These are phyloP conservation scores for Oenanthe melanoleuca DNA, from an alignment of 2,113 vertebrate species.

Conservation along the genomic window DNA sequence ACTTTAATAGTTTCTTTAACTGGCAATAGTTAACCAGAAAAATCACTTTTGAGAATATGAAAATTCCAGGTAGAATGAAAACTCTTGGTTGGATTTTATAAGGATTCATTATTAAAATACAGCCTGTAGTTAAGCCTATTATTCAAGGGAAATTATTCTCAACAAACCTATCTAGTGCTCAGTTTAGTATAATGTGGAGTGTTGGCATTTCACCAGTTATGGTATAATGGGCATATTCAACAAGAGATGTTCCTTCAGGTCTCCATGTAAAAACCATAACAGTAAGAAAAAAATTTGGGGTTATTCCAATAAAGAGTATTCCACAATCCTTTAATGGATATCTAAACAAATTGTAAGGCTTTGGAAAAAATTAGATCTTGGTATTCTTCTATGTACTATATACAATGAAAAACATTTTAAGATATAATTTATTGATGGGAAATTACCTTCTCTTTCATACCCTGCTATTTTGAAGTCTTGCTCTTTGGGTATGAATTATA, in stretches of 20 bases:
- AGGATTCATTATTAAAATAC: conserved; percentile 47
- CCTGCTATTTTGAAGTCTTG: neutral
- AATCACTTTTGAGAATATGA: neutral
- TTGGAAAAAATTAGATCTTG: neutral
- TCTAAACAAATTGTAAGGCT: neutral
- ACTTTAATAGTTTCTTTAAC: neutral
- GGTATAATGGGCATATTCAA: neutral
- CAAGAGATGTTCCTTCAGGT: neutral
- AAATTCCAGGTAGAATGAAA: conserved; percentile 3
- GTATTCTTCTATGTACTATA: neutral
- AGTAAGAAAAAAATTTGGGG: neutral
- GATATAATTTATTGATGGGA: neutral
- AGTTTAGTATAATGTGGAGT: neutral
- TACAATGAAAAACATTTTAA: neutral
- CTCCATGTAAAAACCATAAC: neutral
- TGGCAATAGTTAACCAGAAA: neutral
- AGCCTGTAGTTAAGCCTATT: conserved; percentile 11
- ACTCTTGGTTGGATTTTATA: neutral
- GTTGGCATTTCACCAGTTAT: neutral
- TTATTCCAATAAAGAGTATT: neutral
- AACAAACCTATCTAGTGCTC: neutral
- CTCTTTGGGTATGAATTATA: neutral
- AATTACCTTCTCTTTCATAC: neutral
- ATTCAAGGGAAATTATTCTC: conserved; percentile 43
- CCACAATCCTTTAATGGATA: neutral